Percentiles rank a stretch among this genome's conserved stretches.
Evolutionary conservation across 2,113 vertebrate genomes (phyloP).

Genomic region (Actenoides lindsayi): DNA sequence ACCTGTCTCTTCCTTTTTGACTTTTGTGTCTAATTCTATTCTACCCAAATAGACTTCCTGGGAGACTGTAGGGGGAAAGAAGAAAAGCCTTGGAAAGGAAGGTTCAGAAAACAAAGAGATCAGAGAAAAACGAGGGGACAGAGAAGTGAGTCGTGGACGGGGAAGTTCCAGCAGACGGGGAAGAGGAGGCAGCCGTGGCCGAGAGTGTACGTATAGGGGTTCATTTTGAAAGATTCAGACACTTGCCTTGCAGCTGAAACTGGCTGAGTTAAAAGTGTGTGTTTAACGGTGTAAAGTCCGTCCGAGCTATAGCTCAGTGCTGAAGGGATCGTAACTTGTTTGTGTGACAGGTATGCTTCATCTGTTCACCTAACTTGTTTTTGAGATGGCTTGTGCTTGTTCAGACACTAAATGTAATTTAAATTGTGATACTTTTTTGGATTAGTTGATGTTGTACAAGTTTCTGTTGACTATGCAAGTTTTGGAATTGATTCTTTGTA

Average conservation of each 20-base stretch:
- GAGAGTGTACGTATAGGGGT: conserved; percentile 81
- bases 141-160: conserved; percentile 85
- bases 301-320: accelerated
- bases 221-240: neutral
- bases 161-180: conserved; percentile 86
- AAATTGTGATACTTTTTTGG: neutral
- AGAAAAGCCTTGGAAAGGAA: conserved; percentile 92
- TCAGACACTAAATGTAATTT: neutral
- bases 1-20: neutral
- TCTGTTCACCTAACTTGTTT: neutral
- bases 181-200: conserved; percentile 83
- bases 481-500: neutral
- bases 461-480: neutral
- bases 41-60: conserved; percentile 87
- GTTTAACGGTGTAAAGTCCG: neutral
- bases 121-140: conserved; percentile 88
- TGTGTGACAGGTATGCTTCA: neutral
- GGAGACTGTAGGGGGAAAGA: conserved; percentile 97
- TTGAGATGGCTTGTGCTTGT: neutral
- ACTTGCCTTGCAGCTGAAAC: neutral
- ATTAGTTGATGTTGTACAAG: neutral
- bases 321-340: neutral
- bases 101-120: conserved; percentile 90
- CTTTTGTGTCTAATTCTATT: conserved; percentile 25
- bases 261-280: neutral